These are phyloP conservation scores for Acrocephalus kingi DNA, from an alignment of 2,113 vertebrate genomes.

Conservation along the genomic window DNA sequence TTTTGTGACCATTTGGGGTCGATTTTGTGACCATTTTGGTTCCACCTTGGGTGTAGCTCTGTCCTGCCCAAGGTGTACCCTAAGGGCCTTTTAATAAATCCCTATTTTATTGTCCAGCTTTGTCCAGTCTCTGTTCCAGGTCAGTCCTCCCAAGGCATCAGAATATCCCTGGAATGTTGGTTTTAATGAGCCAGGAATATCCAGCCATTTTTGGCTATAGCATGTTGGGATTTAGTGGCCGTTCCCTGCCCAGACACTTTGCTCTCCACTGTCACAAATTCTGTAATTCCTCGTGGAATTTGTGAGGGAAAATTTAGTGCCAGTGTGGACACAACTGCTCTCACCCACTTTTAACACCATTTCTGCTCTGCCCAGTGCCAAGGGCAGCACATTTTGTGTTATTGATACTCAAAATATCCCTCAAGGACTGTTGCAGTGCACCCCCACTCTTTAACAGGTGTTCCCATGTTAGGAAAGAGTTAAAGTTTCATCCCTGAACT, in stretches of 20 bases:
- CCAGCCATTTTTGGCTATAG: not conserved
- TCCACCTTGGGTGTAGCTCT: too few species aligned
- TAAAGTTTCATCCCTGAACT: too few species aligned
- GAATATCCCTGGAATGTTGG: not conserved
- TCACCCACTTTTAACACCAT: not conserved
- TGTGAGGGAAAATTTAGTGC: not conserved
- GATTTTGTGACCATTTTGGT: too few species aligned
- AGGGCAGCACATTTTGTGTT: not conserved
- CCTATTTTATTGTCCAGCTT: too few species aligned
- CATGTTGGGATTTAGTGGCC: not conserved
- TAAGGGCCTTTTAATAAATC: too few species aligned
- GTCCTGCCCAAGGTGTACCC: too few species aligned
- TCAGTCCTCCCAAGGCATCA: not conserved
- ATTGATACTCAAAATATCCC: not conserved
- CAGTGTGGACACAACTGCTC: not conserved
- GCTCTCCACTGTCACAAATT: rapidly evolving
- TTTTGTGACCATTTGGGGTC: too few species aligned
- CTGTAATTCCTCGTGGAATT: rapidly evolving
- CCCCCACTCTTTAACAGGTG: too few species aligned
- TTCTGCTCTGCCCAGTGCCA: not conserved
- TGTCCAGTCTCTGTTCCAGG: too few species aligned
- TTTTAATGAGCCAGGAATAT: too few species aligned
- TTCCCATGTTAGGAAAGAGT: too few species aligned
- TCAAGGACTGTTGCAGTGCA: too few species aligned
- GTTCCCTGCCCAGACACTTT: not conserved